These are phyloP conservation scores for Spialia ferax DNA, from an alignment of 2,888 invertebrate genomes.

Conservation along the genomic window DNA sequence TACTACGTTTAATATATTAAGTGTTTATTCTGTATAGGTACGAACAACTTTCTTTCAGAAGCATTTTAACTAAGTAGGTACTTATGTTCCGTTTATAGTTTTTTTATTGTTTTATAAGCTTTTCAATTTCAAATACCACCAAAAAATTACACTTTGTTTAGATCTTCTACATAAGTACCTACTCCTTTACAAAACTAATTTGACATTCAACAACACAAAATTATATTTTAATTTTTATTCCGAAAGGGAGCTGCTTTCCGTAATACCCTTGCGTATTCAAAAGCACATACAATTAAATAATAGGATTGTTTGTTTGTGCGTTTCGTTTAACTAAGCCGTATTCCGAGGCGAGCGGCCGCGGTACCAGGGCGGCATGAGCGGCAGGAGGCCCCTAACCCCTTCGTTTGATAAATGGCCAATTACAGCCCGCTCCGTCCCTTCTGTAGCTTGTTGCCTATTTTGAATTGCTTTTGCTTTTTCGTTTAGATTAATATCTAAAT, in stretches of 20 bases:
- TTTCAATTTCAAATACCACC: too few species aligned
- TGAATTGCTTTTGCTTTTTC: constrained; percentile 87
- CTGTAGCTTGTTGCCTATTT: constrained; percentile 87
- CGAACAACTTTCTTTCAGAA: too few species aligned
- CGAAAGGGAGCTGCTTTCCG: constrained; percentile 21
- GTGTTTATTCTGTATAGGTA: too few species aligned
- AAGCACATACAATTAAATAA: constrained; percentile 42
- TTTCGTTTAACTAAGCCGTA: constrained; percentile 51
- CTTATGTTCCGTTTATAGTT: too few species aligned
- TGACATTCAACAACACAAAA: constrained; percentile 6
- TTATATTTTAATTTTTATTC: constrained; percentile 34
- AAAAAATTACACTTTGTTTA: too few species aligned
- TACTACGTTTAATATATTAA: too few species aligned
- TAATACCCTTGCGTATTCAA: constrained; percentile 39
- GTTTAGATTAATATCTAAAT: constrained; percentile 87
- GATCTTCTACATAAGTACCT: too few species aligned
- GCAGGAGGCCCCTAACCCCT: constrained; percentile 83
- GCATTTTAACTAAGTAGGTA: too few species aligned
- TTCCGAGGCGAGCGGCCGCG: constrained; percentile 53
- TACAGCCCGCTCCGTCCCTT: constrained; percentile 80
- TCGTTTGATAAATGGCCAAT: constrained; percentile 88
- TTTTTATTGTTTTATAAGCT: too few species aligned
- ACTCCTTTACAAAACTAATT: neutral
- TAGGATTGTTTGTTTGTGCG: constrained; percentile 63
- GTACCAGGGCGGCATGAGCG: constrained; percentile 73